Base-by-base conservation (phyloP, 2,113 vertebrate species). In the Panthera uncia region DNA sequence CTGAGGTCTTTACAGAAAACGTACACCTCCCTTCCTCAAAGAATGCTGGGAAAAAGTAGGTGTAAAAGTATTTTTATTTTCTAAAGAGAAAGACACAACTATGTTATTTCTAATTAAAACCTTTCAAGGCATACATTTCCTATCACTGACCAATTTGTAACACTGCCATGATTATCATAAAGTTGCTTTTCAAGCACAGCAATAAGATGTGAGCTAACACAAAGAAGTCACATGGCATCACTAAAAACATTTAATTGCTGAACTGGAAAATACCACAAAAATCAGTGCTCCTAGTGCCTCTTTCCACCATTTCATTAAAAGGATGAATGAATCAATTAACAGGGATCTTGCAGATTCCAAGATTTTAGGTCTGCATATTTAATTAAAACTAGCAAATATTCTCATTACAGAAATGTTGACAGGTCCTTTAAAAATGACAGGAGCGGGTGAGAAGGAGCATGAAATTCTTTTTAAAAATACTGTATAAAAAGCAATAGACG, bases 211-310 rank as follows among this genome's bases (percentile, higher is more conserved):
- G 66, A 84, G 63, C 83, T 80, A 91, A 83, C 41, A 85, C 55
- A 50, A 79, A 68, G 74, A 65, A 69, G 84, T 91, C 96, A 95
- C 71, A 76, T 31, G 68, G 61, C 66, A 85, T 41, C 48, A 57
- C n/a, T 23, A 31, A 38, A 73, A 66, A 87, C 80, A 88, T 83
- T 93, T 95, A 97, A 95, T 36, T 80, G 33, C 33, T 74, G 15
- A 97, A 88, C 14, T 52, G 71, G 74, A 89, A 97, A 95, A 83
- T 1, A 19, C 31, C 68, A 89, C 78, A 86, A 50, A 90, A 87
- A 90, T 63, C 1, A 4, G 21, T 68, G 71, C 48, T 69, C 69
- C 48, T 25, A 14, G 36, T 31, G 41, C 73, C 41, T 38, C 55
- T 92, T 85, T 57, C n/a, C 1, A 83, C 33, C 5, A 14, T 41